phyloP scores from a whole-genome alignment of 53 echinoderm and acorn worm genomes.

The Antedon mediterranea region DNA sequence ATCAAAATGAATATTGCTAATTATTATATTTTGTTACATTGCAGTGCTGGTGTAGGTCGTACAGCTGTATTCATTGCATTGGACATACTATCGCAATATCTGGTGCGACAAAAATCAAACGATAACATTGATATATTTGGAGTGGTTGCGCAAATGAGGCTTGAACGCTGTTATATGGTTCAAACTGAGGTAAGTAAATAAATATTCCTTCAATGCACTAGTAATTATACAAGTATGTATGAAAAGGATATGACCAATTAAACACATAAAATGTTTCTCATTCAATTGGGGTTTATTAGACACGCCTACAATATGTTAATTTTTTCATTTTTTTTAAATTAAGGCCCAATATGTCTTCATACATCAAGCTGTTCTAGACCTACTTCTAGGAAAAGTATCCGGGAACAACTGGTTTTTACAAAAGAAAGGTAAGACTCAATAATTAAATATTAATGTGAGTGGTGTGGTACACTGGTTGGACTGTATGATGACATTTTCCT shows the following conservation, averaged over 20 bases:
- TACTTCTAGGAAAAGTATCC: conserved; percentile 35
- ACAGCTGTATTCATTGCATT: conserved; percentile 68
- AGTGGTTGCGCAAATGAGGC: conserved; percentile 40
- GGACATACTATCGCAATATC: conserved; percentile 35
- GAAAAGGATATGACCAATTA: too few relatives aligned
- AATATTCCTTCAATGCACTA: not conserved
- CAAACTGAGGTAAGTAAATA: conserved; percentile 60
- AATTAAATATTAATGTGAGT: too few relatives aligned
- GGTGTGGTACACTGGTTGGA: too few relatives aligned
- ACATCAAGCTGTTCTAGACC: conserved; percentile 57
- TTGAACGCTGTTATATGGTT: conserved; percentile 68
- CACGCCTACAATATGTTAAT: not conserved
- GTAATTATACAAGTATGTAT: too few relatives aligned
- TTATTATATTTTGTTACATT: not conserved
- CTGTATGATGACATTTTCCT: too few relatives aligned
- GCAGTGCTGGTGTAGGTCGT: conserved; percentile 84
- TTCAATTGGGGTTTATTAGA: not conserved
- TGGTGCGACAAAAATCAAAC: conserved; percentile 25
- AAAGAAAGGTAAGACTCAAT: conserved; percentile 18
- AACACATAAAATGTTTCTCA: not conserved
- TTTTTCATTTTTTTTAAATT: not conserved
- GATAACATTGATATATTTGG: conserved; percentile 48
- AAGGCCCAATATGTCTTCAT: conserved; percentile 87
- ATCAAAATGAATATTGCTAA: not conserved
- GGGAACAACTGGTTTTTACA: conserved; percentile 24